Evolutionary conservation across 2,888 invertebrate genomes (phyloP), one percentile per base, ranked within the genome.

Genomic region (Synanthedon vespiformis): DNA sequence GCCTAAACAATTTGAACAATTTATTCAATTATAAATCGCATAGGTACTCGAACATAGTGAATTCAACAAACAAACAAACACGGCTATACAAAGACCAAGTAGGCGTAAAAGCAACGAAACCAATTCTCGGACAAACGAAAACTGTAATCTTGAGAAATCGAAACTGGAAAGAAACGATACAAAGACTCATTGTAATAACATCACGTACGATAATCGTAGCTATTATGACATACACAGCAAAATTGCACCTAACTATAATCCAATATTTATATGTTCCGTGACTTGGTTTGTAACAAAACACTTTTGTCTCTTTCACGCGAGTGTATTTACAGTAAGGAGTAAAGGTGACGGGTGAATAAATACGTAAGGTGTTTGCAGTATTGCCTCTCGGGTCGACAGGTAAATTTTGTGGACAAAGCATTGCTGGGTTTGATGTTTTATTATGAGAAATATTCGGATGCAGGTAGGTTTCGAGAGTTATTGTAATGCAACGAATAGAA

Each of bases 201-300:
- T 86, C 87, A 87, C 87, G 86, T 87, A 85, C 75, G 67, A 80
- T 83, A 85, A 87, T 83, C 83, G 78, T 68, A 59, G 80, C 75
- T 80, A 86, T 87, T 87, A 86, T 86, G 85, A 86, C 86, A 85
- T 81, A 80, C 80, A 74, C 34, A 70, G 66, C 65, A 75, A 82
- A 82, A 85, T 83, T 82, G 81, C 83, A 78, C 81, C 82, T 82
- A 78, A 85, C 69, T 80, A 82, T 86, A 86, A 86, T 85, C 86
- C 86, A 86, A 86, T 86, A 84, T 85, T 83, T 83, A 85, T 85
- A 78, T 71, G 77, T 72, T 74, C 70, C 73, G 77, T 80, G 80
- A 79, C 77, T 8, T 52, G 34, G 34, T 58, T 60, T 34, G 14
- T 44, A 44, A 44, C 58, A 59, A 58, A 61, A 61, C 56, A 59